A percentile compares a stretch with the other conserved stretches of the same genome.
Evolutionary conservation across 2,888 invertebrate species (phyloP).

Genomic region (Steinernema hermaphroditum): DNA sequence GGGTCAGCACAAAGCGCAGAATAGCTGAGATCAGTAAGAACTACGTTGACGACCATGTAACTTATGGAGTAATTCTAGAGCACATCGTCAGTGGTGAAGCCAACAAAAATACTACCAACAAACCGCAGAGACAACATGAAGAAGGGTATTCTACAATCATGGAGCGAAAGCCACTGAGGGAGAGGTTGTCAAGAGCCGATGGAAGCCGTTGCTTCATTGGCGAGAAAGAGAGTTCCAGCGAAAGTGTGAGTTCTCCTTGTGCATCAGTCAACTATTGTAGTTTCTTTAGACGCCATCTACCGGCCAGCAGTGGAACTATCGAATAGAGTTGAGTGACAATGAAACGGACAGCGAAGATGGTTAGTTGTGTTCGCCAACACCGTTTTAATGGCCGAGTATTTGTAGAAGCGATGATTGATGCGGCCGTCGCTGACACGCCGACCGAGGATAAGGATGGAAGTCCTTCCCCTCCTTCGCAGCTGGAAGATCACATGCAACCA

Average conservation of each 20-base stretch:
- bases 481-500: slow-evolving; percentile 12
- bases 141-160: neutral
- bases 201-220: neutral
- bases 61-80: neutral
- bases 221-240: neutral
- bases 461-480: neutral
- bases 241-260: neutral
- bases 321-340: neutral
- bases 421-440: neutral
- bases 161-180: neutral
- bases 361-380: neutral
- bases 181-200: neutral
- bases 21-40: slow-evolving; percentile 17
- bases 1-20: neutral
- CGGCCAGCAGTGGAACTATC: neutral
- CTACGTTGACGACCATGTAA: neutral
- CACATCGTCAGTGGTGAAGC: neutral
- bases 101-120: neutral
- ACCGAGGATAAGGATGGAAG: neutral
- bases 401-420: slow-evolving; percentile 1
- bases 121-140: neutral
- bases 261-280: neutral
- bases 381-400: neutral
- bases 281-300: neutral
- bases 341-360: slow-evolving; percentile 9